Percentiles rank a stretch among this genome's conserved stretches.
phyloP scores from a whole-genome alignment of 2,797 vertebrate species.

The Sebastes taczanowskii region DNA sequence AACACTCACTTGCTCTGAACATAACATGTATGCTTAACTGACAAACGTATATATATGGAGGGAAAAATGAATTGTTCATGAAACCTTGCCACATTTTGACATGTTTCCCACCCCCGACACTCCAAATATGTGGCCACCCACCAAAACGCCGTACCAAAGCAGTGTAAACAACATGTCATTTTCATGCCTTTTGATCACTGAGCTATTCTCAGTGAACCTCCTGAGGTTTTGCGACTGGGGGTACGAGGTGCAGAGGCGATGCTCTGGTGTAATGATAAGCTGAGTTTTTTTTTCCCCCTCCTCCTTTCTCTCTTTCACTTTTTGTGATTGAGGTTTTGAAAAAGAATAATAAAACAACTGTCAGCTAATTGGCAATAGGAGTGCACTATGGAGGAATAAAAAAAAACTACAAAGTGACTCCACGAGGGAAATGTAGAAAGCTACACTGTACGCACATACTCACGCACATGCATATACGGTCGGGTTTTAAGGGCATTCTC shows the following conservation, averaged over 20 bases:
- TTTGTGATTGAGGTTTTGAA: constrained; percentile 68
- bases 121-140: constrained; percentile 58
- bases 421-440: constrained; percentile 59
- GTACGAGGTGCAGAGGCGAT: constrained; percentile 43
- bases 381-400: constrained; percentile 33
- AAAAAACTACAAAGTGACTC: constrained; percentile 70
- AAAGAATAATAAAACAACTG: constrained; percentile 79
- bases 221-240: constrained; percentile 40
- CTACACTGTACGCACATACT: constrained; percentile 12
- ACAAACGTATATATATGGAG: constrained; percentile 17
- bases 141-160: constrained; percentile 32
- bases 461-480: not conserved
- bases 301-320: constrained; percentile 33
- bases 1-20: constrained; percentile 30
- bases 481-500: constrained; percentile 53
- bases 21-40: constrained; percentile 44
- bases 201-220: constrained; percentile 67
- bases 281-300: not conserved
- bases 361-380: constrained; percentile 75
- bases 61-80: constrained; percentile 38
- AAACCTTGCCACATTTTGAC: constrained; percentile 33
- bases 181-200: constrained; percentile 67
- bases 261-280: constrained; percentile 59
- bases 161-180: constrained; percentile 68
- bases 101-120: constrained; percentile 24